Evolutionary conservation across 2,797 vertebrate genomes (phyloP), one percentile per base, ranked within the genome.

Genomic region (Tragelaphus eurycerus): DNA sequence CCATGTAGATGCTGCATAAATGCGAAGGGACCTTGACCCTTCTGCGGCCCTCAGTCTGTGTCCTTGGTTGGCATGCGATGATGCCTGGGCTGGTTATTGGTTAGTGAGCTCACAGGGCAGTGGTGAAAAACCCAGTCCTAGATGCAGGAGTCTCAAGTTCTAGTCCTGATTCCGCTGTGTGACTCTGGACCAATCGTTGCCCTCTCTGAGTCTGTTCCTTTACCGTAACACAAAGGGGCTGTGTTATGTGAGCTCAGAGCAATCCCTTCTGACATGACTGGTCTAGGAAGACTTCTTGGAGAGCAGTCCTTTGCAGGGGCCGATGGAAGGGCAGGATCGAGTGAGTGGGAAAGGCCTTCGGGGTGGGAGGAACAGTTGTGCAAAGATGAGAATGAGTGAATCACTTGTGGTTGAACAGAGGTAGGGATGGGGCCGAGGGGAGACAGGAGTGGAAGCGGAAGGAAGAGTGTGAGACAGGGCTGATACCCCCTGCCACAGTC

Each of bases 21-120:
- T 9, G 29, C 0, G 6, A 21, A 7, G 2, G 0, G 15, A 13
- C 60, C 34, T 52, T 1, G 12, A 38, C 34, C 23, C 13, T 50
- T 67, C 67, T 59, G 55, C 12, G n/a, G 57, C 7, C 16, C 46
- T 90, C 2, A 16, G 31, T 62, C 64, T 12, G 17, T 6, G 3
- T 50, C 15, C 46, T 93, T 60, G 83, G 34, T 82, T 82, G 64
- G 29, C 21, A 83, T 25, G n/a, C 0, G 8, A 6, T 17, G 29
- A 43, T 13, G 23, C 34, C 59, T 23, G 57, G 64, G 31, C 23
- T 85, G 48, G 48, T 17, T 59, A 21, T 64, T 54, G 55, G 55
- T 89, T 83, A 84, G 29, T 13, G 25, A 88, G 86, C 6, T 71
- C 31, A 46, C 7, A 4, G 23, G 9, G 2, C 19, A 21, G 38